Conservation (phyloP, 2,113 vertebrate genomes). For the Megalops atlanticus region DNA sequence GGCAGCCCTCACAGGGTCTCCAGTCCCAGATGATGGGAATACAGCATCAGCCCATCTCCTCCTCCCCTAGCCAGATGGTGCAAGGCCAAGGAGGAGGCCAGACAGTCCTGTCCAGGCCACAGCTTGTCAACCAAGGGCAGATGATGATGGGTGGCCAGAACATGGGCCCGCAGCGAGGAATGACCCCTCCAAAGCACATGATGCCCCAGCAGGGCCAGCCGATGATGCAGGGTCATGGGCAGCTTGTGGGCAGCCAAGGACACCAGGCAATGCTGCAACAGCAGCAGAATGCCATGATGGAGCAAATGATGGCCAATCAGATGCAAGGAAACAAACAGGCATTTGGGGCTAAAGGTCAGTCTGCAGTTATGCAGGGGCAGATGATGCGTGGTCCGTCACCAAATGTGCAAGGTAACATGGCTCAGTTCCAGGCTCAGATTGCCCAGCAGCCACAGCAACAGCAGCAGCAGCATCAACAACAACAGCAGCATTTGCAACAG, state of each 20-base stretch:
- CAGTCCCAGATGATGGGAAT: constrained; percentile 92
- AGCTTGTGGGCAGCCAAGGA: constrained; percentile 89
- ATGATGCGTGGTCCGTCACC: constrained; percentile 93
- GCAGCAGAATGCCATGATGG: constrained; percentile 92
- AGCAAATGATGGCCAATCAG: constrained; percentile 94
- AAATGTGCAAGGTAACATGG: constrained; percentile 86
- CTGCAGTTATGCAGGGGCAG: constrained; percentile 84
- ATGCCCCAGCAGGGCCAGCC: constrained; percentile 91
- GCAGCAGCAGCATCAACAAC: constrained; percentile 64
- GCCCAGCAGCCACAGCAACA: constrained; percentile 53
- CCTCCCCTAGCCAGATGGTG: constrained; percentile 93
- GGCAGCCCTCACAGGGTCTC: constrained; percentile 85
- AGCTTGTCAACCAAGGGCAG: constrained; percentile 75
- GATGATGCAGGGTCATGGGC: constrained; percentile 90
- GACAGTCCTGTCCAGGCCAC: constrained; percentile 90
- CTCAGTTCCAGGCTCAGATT: constrained; percentile 85
- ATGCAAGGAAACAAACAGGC: constrained; percentile 92
- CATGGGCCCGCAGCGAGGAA: constrained; percentile 87
- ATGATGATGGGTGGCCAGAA: constrained; percentile 78
- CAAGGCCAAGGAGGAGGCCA: constrained; percentile 79
- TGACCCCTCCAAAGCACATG: constrained; percentile 97
- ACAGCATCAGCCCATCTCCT: constrained; percentile 91
- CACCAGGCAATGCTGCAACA: constrained; percentile 87
- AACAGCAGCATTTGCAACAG: constrained; percentile 71
- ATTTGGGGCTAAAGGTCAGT: constrained; percentile 85